Evolutionary conservation across 2,797 vertebrate species (phyloP).

Genomic region (Sparidentex hasta): DNA sequence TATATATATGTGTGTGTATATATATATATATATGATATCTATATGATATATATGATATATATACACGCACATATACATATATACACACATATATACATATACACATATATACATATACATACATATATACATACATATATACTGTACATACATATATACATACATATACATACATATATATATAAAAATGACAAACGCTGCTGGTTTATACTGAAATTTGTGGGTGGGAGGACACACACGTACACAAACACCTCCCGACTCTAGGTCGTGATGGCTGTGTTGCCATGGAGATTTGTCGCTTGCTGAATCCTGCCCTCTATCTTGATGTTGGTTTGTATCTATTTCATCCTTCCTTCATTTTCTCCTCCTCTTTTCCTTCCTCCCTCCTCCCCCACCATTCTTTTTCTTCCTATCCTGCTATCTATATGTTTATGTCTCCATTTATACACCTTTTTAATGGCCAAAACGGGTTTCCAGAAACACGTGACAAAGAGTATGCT

Average conservation of each 20-base stretch:
- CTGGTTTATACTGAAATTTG: conserved; percentile 64
- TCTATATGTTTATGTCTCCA: conserved; percentile 54
- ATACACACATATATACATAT: too few species aligned
- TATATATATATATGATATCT: too few species aligned
- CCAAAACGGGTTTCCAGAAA: conserved; percentile 8
- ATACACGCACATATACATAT: too few species aligned
- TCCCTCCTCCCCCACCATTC: conserved; percentile 25
- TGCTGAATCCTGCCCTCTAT: conserved; percentile 68
- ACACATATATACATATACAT: too few species aligned
- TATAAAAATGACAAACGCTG: too few species aligned
- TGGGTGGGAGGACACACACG: conserved; percentile 61
- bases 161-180: too few species aligned
- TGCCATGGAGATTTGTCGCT: conserved; percentile 83
- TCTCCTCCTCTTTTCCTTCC: conserved; percentile 17
- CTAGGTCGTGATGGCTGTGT: conserved; percentile 73
- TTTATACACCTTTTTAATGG: conserved; percentile 31
- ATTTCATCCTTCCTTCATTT: conserved; percentile 52
- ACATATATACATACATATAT: too few species aligned
- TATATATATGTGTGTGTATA: too few species aligned
- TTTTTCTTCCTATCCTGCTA: conserved; percentile 16
- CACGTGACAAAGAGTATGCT: not conserved
- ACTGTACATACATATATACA: not conserved
- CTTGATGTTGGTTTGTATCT: conserved; percentile 50
- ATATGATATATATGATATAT: too few species aligned
- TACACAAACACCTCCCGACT: conserved; percentile 44